These are phyloP conservation scores for Python bivittatus DNA, from an alignment of 2,113 vertebrate genomes.

Conservation along the genomic window DNA sequence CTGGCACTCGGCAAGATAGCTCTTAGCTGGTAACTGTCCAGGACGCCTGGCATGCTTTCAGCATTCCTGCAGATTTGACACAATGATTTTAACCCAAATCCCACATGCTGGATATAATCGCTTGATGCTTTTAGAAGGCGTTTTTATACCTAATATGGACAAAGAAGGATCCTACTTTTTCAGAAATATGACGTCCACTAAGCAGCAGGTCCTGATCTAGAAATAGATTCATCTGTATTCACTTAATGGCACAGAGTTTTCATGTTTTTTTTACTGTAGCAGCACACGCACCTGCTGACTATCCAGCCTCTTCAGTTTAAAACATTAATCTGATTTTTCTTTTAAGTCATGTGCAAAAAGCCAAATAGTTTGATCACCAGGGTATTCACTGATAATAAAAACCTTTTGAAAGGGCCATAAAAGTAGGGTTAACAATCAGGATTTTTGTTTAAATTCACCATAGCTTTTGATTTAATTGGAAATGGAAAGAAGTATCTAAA, in stretches of 20 bases:
- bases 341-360: not conserved
- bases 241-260: slow-evolving; percentile 71
- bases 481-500: slow-evolving; percentile 13
- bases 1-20: slow-evolving; percentile 79
- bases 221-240: slow-evolving; percentile 80
- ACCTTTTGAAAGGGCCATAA: slow-evolving; percentile 10
- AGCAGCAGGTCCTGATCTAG: slow-evolving; percentile 78
- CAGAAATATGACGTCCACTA: slow-evolving; percentile 72
- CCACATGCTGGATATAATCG: slow-evolving; percentile 98
- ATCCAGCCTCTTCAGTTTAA: slow-evolving; percentile 38
- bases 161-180: slow-evolving; percentile 84
- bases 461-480: slow-evolving; percentile 18
- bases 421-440: not conserved
- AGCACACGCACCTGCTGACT: slow-evolving; percentile 73
- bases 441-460: not conserved
- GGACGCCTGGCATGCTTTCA: slow-evolving; percentile 82
- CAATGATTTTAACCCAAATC: slow-evolving; percentile 91
- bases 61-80: slow-evolving; percentile 90
- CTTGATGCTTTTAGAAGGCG: slow-evolving; percentile 85
- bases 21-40: slow-evolving; percentile 84
- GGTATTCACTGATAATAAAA: not conserved
- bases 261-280: slow-evolving; percentile 51
- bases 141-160: slow-evolving; percentile 98
- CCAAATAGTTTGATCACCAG: slow-evolving; percentile 23
- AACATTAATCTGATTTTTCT: slow-evolving; percentile 32